phyloP scores from a whole-genome alignment of 2,113 vertebrate genomes.

The Brachyhypopomus gauderio region DNA sequence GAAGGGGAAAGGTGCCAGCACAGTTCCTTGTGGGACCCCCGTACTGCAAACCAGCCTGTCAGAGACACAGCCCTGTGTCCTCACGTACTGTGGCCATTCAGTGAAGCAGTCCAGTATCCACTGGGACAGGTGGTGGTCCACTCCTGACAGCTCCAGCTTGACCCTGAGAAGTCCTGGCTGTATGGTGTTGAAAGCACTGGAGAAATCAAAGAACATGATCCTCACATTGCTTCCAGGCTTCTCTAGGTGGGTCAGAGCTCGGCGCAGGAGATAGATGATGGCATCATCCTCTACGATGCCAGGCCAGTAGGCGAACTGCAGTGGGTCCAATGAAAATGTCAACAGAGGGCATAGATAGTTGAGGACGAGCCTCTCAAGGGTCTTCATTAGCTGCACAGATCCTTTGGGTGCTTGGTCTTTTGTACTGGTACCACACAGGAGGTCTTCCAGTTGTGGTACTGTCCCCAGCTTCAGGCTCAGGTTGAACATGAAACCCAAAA shows the following conservation, averaged over 20 bases:
- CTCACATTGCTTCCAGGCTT: constrained; percentile 7
- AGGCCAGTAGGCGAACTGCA: constrained; percentile 30
- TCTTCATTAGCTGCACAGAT: constrained; percentile 1
- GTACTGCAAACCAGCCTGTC: too few species aligned
- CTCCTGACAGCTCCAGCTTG: too few species aligned
- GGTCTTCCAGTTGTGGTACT: too few species aligned
- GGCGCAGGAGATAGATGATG: constrained; percentile 1
- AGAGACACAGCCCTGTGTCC: too few species aligned
- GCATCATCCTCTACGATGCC: constrained; percentile 31
- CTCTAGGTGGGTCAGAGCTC: background rate
- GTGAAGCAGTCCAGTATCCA: too few species aligned
- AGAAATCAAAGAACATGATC: constrained; percentile 33
- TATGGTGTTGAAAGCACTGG: too few species aligned
- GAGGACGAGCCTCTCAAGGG: constrained; percentile 34
- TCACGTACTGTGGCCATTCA: too few species aligned
- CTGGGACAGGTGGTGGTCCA: too few species aligned
- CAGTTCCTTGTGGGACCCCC: background rate
- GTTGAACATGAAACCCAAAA: background rate
- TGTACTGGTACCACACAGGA: too few species aligned
- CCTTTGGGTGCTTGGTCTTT: background rate
- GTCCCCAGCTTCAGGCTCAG: background rate
- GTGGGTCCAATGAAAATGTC: background rate
- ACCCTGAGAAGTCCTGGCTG: too few species aligned
- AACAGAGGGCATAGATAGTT: constrained; percentile 3
- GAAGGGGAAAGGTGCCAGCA: background rate